phyloP scores from a whole-genome alignment of 1,140 invertebrate genomes.

The Zaprionus ornatus region DNA sequence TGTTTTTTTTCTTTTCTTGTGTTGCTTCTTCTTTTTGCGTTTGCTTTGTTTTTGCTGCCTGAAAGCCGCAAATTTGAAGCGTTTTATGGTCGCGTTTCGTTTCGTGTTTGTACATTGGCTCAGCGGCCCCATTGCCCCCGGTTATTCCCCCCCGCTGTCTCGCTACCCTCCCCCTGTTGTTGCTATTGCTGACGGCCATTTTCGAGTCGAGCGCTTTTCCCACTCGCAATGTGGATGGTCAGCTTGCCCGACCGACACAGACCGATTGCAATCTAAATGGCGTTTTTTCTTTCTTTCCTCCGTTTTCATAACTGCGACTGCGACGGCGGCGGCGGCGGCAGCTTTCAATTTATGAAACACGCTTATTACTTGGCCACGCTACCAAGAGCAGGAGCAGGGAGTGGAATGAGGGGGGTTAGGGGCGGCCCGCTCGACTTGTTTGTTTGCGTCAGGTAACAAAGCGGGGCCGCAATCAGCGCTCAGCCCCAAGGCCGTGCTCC shows the following conservation, averaged over 20 bases:
- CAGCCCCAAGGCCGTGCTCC: constrained; percentile 56
- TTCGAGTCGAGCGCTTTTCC: constrained; percentile 69
- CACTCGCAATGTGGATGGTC: constrained; percentile 25
- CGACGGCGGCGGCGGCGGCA: constrained; percentile 58
- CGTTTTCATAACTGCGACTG: constrained; percentile 68
- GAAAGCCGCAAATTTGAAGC: constrained; percentile 74
- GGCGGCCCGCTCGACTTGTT: constrained; percentile 53
- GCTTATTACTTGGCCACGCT: constrained; percentile 61
- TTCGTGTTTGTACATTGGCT: constrained; percentile 62
- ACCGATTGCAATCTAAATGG: constrained; percentile 78
- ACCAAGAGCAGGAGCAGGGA: background rate
- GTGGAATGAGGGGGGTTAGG: background rate
- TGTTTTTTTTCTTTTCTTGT: constrained; percentile 36
- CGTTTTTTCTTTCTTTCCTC: constrained; percentile 51
- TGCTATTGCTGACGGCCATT: constrained; percentile 50
- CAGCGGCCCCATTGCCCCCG: background rate
- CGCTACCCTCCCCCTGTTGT: background rate
- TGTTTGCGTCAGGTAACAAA: constrained; percentile 64
- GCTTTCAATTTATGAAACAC: constrained; percentile 81
- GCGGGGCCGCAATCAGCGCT: constrained; percentile 59
- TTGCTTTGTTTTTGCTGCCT: constrained; percentile 65
- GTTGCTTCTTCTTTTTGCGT: constrained; percentile 38
- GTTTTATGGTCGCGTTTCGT: constrained; percentile 75
- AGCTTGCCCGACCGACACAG: constrained; percentile 36
- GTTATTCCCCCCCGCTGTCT: background rate